Percentiles rank a stretch among this genome's conserved stretches.
Conservation (phyloP, 2,888 invertebrate species). For the Toxonevra muliebris region DNA sequence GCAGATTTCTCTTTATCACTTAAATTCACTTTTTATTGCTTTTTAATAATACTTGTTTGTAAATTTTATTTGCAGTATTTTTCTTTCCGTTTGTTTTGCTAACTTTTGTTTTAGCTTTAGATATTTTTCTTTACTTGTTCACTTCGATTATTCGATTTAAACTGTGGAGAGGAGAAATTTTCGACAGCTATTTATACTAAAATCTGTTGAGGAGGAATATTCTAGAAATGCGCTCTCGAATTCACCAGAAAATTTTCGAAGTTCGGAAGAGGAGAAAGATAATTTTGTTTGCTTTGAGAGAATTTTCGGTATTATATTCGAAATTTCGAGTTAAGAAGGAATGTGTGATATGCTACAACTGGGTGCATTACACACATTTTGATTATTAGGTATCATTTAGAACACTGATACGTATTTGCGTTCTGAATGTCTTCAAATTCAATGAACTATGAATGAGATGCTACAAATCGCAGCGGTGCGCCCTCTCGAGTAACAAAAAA, state of each 20-base stretch:
- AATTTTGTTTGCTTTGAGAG: no score
- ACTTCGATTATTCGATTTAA: conserved; percentile 12
- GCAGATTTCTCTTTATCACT: conserved; percentile 4
- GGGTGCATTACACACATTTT: no score
- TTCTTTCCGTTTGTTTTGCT: not conserved
- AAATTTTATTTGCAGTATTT: not conserved
- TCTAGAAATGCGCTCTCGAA: conserved; percentile 12
- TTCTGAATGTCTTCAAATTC: no score
- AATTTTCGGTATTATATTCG: no score
- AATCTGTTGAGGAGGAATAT: not conserved
- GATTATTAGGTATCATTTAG: no score
- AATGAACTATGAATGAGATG: no score
- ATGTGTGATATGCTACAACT: no score
- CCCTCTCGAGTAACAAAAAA: no score
- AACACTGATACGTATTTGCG: no score
- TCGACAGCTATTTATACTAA: conserved; percentile 19
- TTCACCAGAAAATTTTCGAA: not conserved
- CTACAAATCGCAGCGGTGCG: no score
- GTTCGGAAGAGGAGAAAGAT: no score
- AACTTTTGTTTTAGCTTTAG: conserved; percentile 13
- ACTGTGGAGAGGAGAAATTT: conserved; percentile 13
- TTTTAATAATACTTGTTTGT: conserved; percentile 67
- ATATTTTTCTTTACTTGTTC: not conserved
- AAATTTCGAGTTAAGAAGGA: no score
- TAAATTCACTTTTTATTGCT: conserved; percentile 78